These are phyloP conservation scores for Cybosia mesomella DNA, from an alignment of 2,888 invertebrate species.

Conservation along the genomic window DNA sequence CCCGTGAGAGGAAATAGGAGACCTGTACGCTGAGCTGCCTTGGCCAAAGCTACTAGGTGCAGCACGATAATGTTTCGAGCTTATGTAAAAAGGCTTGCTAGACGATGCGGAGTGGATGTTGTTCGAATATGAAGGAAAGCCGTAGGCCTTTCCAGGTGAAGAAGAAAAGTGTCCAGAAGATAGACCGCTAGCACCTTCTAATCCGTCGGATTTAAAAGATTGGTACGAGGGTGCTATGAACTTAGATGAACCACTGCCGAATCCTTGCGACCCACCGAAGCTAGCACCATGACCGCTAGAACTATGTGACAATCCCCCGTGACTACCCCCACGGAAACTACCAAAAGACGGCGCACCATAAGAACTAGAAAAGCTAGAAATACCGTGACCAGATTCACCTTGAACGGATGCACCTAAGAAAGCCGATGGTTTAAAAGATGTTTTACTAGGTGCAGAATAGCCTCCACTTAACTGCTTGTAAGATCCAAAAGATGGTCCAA, in stretches of 20 bases:
- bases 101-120: slow-evolving; percentile 72
- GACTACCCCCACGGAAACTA: slow-evolving; percentile 57
- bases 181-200: slow-evolving; percentile 70
- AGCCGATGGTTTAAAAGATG: slow-evolving; percentile 80
- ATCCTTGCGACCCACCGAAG: slow-evolving; percentile 66
- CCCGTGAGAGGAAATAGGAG: slow-evolving; percentile 66
- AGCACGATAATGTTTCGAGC: slow-evolving; percentile 59
- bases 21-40: slow-evolving; percentile 71
- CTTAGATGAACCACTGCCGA: slow-evolving; percentile 70
- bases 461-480: slow-evolving; percentile 65
- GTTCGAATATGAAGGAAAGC: slow-evolving; percentile 67
- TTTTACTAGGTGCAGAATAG: slow-evolving; percentile 69
- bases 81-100: slow-evolving; percentile 71
- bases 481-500: slow-evolving; percentile 58
- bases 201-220: slow-evolving; percentile 69
- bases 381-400: slow-evolving; percentile 69
- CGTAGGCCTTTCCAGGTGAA: slow-evolving; percentile 72
- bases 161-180: slow-evolving; percentile 72
- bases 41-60: slow-evolving; percentile 67
- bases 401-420: slow-evolving; percentile 77
- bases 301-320: slow-evolving; percentile 46
- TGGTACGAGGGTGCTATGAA: slow-evolving; percentile 66
- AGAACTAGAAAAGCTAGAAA: slow-evolving; percentile 66
- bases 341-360: slow-evolving; percentile 68
- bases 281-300: slow-evolving; percentile 51